These are phyloP conservation scores for Nasonia oneida DNA, from an alignment of 2,888 invertebrate species.

Conservation along the genomic window DNA sequence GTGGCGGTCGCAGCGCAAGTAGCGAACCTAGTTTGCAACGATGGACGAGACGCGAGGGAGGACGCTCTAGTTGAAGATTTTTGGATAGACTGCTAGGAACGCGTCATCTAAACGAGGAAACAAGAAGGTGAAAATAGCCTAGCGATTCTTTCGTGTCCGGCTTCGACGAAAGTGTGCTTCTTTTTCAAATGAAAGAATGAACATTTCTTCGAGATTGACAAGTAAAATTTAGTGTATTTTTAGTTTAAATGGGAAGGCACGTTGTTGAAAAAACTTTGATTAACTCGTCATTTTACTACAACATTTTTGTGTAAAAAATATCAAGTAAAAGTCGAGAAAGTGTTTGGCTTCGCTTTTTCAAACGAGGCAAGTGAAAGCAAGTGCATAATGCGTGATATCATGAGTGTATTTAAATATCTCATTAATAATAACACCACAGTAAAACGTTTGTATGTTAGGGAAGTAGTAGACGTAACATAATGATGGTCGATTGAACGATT, in stretches of 20 bases:
- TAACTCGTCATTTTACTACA: conserved; percentile 54
- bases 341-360: conserved; percentile 61
- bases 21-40: conserved; percentile 11
- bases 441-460: conserved; percentile 71
- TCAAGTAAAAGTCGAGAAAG: conserved; percentile 56
- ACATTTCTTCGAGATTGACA: conserved; percentile 37
- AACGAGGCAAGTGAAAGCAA: conserved; percentile 54
- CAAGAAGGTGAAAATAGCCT: background rate
- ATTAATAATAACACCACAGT: conserved; percentile 67
- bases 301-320: conserved; percentile 57
- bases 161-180: conserved; percentile 57
- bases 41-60: background rate
- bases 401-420: conserved; percentile 68
- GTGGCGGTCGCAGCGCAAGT: conserved; percentile 15
- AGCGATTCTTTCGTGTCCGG: conserved; percentile 47
- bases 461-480: conserved; percentile 71
- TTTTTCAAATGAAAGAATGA: conserved; percentile 33
- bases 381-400: conserved; percentile 68
- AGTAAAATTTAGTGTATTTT: conserved; percentile 59
- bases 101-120: conserved; percentile 16
- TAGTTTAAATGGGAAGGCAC: conserved; percentile 48
- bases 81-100: conserved; percentile 30
- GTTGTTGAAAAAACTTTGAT: conserved; percentile 45
- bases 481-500: conserved; percentile 65
- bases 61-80: conserved; percentile 17